Conservation (phyloP, 1,140 invertebrate species). For the Portunus trituberculatus region DNA sequence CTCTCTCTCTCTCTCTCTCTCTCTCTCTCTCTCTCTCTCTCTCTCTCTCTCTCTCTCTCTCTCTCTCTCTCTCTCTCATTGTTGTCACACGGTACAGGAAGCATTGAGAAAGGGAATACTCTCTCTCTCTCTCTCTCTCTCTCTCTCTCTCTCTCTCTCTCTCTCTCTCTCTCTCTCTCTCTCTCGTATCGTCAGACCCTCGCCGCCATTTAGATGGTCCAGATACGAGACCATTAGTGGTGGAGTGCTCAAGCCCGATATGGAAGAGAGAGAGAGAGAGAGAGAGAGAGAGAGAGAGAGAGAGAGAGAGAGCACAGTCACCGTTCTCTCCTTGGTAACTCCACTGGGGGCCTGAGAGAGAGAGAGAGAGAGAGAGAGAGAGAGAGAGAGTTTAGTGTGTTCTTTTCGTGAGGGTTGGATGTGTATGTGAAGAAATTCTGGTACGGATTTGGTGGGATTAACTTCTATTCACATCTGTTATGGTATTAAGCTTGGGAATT, state of each 20-base stretch:
- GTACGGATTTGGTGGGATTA: too few species aligned
- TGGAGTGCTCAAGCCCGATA: background rate
- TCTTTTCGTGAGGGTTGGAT: too few species aligned
- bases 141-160: conserved; percentile 50
- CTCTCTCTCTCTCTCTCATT: background rate
- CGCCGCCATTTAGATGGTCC: background rate
- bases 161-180: conserved; percentile 43
- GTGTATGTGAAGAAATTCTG: too few species aligned
- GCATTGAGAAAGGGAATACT: background rate
- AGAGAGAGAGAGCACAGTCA: too few species aligned
- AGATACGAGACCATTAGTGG: conserved; percentile 12
- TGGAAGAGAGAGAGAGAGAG: background rate
- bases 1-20: background rate
- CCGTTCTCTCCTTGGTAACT: too few species aligned
- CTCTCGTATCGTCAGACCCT: background rate
- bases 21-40: background rate
- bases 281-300: too few species aligned
- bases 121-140: conserved; percentile 43
- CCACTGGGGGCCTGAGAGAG: too few species aligned
- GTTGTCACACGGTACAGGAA: background rate
- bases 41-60: background rate
- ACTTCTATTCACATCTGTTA: too few species aligned
- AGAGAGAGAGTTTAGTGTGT: too few species aligned
- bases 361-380: too few species aligned
- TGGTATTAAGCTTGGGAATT: too few species aligned